Evolutionary conservation across 2,113 vertebrate species (phyloP), one percentile per base, ranked within the genome.

Genomic region (Oxyruncus cristatus): DNA sequence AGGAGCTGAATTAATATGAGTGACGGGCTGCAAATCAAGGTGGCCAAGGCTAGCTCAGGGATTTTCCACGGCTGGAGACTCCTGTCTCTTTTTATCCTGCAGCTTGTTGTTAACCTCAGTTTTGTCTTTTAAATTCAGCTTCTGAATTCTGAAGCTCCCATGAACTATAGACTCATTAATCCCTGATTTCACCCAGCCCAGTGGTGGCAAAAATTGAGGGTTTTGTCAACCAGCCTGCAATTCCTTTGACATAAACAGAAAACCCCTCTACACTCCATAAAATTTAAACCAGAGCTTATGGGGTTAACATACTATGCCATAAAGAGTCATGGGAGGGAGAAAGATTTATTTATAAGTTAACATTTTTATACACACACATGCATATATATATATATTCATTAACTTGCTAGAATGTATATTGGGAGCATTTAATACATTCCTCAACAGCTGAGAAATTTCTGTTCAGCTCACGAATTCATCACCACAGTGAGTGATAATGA

Each of bases 371-470:
- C 50, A 85, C n/a, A 83, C 37, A 37, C 33, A 44, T n/a, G 71
- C 52, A 77, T 79, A 79, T 93, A 93, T 91, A 93, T 91, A 93
- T 92, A 75, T 79, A 88, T 74, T 76, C 87, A 94, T 95, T 96
- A 92, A 73, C 71, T 91, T 80, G 49, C 58, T 85, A 27, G 71
- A 83, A 89, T 82, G 8, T 89, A 85, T 91, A 91, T 22, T 65
- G 71, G 74, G 66, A 93, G 8, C 74, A 47, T 93, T 87, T 91
- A 96, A 96, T 93, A 55, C 44, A 62, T 85, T 65, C 77, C 72
- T 88, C 81, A 89, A 66, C 61, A 70, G 84, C 80, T 87, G 83
- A 96, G 85, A 76, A 94, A 93, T 95, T 91, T 95, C 81, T 79
- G 62, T 72, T 93, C 89, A 53, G 74, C 62, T 88, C 85, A 88